These are phyloP conservation scores for Ephydatia muelleri DNA, from an alignment of 37 sponge, comb jelly and placozoan species.

Conservation along the genomic window DNA sequence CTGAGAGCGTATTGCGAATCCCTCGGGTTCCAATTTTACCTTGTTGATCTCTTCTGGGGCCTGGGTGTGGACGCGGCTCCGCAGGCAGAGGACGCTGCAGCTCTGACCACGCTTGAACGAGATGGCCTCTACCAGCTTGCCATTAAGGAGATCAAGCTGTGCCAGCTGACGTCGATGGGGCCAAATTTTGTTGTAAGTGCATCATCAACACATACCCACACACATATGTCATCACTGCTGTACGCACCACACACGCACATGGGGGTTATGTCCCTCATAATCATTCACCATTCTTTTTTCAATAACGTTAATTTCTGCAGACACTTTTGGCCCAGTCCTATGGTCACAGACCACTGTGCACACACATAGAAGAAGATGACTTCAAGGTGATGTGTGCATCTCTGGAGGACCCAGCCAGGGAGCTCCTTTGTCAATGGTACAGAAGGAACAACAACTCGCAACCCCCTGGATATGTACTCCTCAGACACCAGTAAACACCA, in stretches of 20 bases:
- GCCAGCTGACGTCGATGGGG: conserved; percentile 66
- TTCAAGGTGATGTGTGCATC: conserved; percentile 42
- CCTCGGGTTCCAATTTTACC: conserved; percentile 72
- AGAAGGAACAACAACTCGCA: conserved; percentile 56
- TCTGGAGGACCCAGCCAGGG: conserved; percentile 47
- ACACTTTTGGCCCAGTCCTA: conserved; percentile 74
- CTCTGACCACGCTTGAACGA: conserved; percentile 24
- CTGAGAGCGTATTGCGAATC: conserved; percentile 50
- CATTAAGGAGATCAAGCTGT: conserved; percentile 67
- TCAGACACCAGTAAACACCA: not conserved
- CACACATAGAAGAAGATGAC: conserved; percentile 46
- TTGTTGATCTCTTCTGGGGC: conserved; percentile 54
- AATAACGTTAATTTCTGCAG: conserved; percentile 19
- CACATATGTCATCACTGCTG: not conserved
- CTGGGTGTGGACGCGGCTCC: not conserved
- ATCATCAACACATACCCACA: not conserved
- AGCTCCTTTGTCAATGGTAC: conserved; percentile 67
- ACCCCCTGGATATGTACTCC: conserved; percentile 60
- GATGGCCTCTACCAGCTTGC: conserved; percentile 26
- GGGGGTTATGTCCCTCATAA: not conserved
- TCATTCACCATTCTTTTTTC: not conserved
- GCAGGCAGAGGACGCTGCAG: not conserved
- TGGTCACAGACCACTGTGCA: conserved; percentile 56
- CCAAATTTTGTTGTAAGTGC: conserved; percentile 74
- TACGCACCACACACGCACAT: not conserved